These are phyloP conservation scores for Chinchilla lanigera DNA, from an alignment of 2,113 vertebrate genomes.

Conservation along the genomic window DNA sequence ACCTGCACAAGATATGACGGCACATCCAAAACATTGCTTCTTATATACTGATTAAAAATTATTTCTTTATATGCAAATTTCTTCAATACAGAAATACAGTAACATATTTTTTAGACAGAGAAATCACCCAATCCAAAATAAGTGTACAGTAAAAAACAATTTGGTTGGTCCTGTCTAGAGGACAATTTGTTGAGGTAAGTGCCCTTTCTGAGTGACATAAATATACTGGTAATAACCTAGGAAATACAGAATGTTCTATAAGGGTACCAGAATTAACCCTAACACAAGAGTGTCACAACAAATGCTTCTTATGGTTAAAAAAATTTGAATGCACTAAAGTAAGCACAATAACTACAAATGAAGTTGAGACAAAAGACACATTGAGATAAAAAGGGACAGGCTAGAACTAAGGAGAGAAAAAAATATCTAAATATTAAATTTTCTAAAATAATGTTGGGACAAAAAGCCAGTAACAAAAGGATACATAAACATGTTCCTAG, in stretches of 20 bases:
- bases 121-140: not conserved
- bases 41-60: conserved; percentile 9
- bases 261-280: not conserved
- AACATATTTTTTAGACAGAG: not conserved
- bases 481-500: not conserved
- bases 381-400: not conserved
- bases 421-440: not conserved
- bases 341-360: not conserved
- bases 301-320: not conserved
- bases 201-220: not conserved
- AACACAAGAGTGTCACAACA: not conserved
- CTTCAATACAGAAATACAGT: not conserved
- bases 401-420: not conserved
- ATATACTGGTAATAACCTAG: not conserved
- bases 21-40: not conserved
- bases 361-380: not conserved
- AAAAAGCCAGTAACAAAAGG: conserved; percentile 1
- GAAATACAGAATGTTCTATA: not conserved
- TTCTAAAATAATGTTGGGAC: not conserved
- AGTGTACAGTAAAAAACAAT: not conserved
- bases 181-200: not conserved
- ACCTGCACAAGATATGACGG: not conserved
- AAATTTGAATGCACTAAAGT: not conserved
- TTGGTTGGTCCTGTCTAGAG: not conserved
- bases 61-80: not conserved